phyloP scores from a whole-genome alignment of 2,797 vertebrate genomes.

The Melanotaenia pygmaea region DNA sequence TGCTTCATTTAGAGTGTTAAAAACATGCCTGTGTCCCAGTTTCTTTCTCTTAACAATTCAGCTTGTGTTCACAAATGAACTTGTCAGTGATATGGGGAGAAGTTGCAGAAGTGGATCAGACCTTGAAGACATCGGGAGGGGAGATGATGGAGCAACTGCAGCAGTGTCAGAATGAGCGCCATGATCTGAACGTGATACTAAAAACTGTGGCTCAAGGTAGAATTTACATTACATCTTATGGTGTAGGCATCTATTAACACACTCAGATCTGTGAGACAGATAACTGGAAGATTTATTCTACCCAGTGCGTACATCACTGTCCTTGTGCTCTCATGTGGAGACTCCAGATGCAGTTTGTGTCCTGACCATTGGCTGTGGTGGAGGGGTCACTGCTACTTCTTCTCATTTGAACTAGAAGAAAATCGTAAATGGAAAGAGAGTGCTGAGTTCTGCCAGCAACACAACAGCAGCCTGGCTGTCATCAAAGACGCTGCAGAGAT shows the following conservation, averaged over 20 bases:
- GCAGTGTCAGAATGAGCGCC: constrained; percentile 19
- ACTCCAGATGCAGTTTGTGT: constrained; percentile 60
- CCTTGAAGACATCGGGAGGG: accelerated
- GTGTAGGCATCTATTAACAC: neutral
- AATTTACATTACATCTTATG: neutral
- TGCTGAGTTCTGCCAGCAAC: constrained; percentile 26
- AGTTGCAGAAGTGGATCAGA: neutral
- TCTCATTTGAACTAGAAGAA: constrained; percentile 40
- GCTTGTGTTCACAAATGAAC: neutral
- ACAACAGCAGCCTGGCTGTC: constrained; percentile 56
- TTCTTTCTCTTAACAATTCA: neutral
- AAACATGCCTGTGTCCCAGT: neutral
- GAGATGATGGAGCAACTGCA: constrained; percentile 25
- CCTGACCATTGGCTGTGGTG: constrained; percentile 52
- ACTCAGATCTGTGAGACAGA: neutral
- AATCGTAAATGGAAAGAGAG: constrained; percentile 37
- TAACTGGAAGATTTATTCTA: neutral
- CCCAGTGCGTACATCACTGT: neutral
- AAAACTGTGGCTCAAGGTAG: constrained; percentile 32
- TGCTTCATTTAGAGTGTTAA: too few relatives aligned
- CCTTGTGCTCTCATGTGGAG: neutral
- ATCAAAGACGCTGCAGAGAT: constrained; percentile 58
- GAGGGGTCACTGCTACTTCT: constrained; percentile 57
- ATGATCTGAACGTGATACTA: constrained; percentile 30
- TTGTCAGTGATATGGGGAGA: neutral